These are phyloP conservation scores for Nesoenas mayeri DNA, from an alignment of 2,113 vertebrate species.

Conservation along the genomic window DNA sequence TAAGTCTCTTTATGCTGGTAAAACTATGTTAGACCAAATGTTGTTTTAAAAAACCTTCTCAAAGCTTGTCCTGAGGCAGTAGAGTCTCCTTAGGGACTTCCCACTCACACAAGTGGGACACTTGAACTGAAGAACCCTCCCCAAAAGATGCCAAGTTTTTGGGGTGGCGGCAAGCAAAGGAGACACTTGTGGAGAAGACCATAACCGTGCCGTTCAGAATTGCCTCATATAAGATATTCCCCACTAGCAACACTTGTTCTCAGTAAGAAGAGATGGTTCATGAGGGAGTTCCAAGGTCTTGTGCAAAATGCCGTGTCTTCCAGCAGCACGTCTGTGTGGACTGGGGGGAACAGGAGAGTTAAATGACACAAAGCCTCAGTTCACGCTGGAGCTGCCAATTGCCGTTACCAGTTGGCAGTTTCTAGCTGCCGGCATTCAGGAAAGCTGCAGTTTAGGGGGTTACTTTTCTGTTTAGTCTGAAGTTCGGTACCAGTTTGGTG, in stretches of 20 bases:
- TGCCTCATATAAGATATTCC: neutral
- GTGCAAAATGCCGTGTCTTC: neutral
- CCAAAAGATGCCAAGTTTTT: neutral
- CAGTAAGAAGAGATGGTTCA: neutral
- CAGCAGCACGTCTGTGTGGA: neutral
- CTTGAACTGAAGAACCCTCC: neutral
- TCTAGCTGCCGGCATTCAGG: conserved; percentile 5
- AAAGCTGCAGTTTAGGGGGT: conserved; percentile 21
- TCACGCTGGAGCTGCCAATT: neutral
- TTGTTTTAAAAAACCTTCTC: neutral
- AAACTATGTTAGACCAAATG: neutral
- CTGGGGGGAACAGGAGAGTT: conserved; percentile 32
- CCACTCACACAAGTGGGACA: neutral
- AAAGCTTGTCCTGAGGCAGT: neutral
- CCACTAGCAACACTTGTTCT: neutral
- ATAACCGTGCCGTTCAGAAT: neutral
- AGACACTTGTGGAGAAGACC: neutral
- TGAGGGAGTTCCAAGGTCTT: neutral
- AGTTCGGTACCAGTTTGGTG: neutral
- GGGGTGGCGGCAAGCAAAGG: neutral
- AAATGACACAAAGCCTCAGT: neutral
- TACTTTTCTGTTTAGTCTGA: conserved; percentile 2
- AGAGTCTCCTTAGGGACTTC: neutral
- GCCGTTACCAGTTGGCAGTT: neutral
- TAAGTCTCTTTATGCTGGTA: neutral